Base-by-base conservation (phyloP, 2,888 invertebrate species). In the Eutolmus rufibarbis region DNA sequence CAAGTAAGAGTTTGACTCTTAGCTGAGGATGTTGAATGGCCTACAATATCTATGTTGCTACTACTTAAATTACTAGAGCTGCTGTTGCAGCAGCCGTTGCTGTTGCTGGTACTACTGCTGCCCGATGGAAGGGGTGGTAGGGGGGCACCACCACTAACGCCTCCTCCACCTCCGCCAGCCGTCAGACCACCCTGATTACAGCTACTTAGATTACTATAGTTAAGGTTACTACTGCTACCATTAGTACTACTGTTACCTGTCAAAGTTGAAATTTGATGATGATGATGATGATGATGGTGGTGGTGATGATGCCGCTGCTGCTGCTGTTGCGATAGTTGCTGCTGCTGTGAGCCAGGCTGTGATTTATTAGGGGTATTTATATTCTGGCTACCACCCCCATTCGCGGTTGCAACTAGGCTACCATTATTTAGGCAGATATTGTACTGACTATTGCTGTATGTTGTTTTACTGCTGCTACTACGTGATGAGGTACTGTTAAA, bases 381-480 rank as follows among this genome's bases (percentile, higher is more conserved):
- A n/a, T 81, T 5, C 5, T 79, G 78, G 14, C 19, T 74, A 23
- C 34, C 16, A 34, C 74, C 19, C 1, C 74, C 86, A 23, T 51
- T 86, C 14, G 28, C n/a, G 1, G 57, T 57, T 43, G 87, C 19
- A 28, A 46, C 31, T 79, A 88, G 78, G 57, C 66, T 74, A 12
- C 88, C 87, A 86, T 89, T 88, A 86, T 88, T 89, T 86, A 89
- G 86, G 79, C 40, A 56, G 31, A 79, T 40, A 43, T 82, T 86
- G 66, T 86, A 86, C 23, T 74, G 86, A 86, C 85, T 86, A 86
- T 82, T 88, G 56, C 66, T 87, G 34, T 79, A 78, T 37, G 89
- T 88, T 79, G 88, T 87, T 88, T 89, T 89, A 84, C 89, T 89
- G 81, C 89, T 88, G 23, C 88, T 89, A 88, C 89, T 89, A 87